These are phyloP conservation scores for Xestia sexstrigata DNA, from an alignment of 2,888 invertebrate genomes.

Conservation along the genomic window DNA sequence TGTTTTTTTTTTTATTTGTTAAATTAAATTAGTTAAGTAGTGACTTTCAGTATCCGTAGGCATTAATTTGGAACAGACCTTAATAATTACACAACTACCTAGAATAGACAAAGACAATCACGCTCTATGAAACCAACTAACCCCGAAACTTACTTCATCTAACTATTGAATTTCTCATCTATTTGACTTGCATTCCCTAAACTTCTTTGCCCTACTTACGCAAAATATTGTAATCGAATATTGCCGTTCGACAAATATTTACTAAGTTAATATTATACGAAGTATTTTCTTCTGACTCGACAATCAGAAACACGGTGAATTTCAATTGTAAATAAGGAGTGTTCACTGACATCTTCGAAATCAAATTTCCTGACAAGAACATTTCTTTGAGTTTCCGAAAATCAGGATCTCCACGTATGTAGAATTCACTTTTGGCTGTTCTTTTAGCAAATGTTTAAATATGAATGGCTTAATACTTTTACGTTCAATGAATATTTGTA, in stretches of 20 bases:
- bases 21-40: neutral
- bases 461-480: conserved; percentile 10
- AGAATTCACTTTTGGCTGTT: conserved; percentile 6
- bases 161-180: neutral
- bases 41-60: neutral
- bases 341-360: conserved; percentile 41
- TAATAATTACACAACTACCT: neutral
- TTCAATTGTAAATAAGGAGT: conserved; percentile 50
- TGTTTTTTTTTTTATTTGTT: too few relatives aligned
- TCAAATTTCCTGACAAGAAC: conserved; percentile 34
- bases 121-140: neutral
- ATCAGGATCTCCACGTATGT: neutral
- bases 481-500: neutral
- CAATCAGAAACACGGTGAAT: conserved; percentile 39
- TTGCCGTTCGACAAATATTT: conserved; percentile 14
- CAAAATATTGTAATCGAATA: conserved; percentile 13
- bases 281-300: conserved; percentile 18
- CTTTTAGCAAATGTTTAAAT: conserved; percentile 1
- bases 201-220: conserved; percentile 19
- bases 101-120: neutral
- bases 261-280: conserved; percentile 13
- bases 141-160: neutral
- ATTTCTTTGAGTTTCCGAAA: conserved; percentile 32
- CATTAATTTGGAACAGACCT: neutral
- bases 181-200: conserved; percentile 12